Evolutionary conservation across 30 jellyfish, hydroid and myxozoan species (phyloP), one percentile per base, ranked within the genome.

Genomic region (Cassiopea xamachana): DNA sequence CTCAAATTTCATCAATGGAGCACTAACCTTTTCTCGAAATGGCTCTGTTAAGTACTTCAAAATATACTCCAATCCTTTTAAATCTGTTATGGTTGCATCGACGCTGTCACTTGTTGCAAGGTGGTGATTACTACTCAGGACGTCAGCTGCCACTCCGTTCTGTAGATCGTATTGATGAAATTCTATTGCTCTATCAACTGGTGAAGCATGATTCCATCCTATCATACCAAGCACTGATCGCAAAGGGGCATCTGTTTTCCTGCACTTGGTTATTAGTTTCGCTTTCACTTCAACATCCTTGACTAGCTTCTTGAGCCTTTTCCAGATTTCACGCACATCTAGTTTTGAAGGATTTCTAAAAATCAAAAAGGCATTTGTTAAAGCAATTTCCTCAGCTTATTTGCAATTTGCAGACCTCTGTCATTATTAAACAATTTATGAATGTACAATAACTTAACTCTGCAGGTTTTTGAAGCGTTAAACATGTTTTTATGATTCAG

Each of bases 111-210:
- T 97, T 1, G 97, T 75, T 39, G 48, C 48, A 10, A 92, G 89
- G 70, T 61, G 61, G 3, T 47, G 75, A 1, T 18, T 44, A 15
- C 82, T 77, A 27, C 88, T 75, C 19, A 84, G 70, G 3, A 55
- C 90, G 9, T 82, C 89, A 16, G 98, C 95, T 1, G 90, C 67
- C 45, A 88, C 87, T 2, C 98, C 98, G 43, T 87, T 91, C 64
- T 91, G 91, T 72, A 90, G 88, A 60, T 95, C 98, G 73, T 71
- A 81, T 10, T 9, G 68, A 62, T 45, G 92, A 70, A 69, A 95
- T 73, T 86, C 98, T 16, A 85, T 46, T 19, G 98, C 97, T 46
- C 85, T 74, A 55, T 87, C 71, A 27, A 89, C 18, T 2, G 73
- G 58, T 6, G 98, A 76, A 2, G 48, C 18, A 1, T 89, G 71